These are phyloP conservation scores for Tolypeutes matacus DNA, from an alignment of 2,797 vertebrate species.

Conservation along the genomic window DNA sequence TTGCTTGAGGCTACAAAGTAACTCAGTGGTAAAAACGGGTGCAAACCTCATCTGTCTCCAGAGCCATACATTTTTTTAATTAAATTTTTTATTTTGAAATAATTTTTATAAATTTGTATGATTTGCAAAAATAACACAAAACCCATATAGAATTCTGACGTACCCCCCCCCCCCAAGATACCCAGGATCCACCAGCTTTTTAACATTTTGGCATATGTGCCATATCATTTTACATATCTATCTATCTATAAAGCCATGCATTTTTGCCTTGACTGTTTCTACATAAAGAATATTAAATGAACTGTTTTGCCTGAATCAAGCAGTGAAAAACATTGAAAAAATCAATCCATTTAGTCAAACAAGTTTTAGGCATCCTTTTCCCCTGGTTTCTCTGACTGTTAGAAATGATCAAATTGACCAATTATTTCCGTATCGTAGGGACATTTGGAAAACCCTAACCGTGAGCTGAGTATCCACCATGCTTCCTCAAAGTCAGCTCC, in stretches of 20 bases:
- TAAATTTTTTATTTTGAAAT: too few relatives aligned
- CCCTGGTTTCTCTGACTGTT: not conserved
- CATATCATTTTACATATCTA: too few relatives aligned
- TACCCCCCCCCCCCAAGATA: too few relatives aligned
- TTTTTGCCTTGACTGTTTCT: constrained; percentile 15
- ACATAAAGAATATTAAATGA: not conserved
- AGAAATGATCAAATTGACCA: not conserved
- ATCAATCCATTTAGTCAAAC: not conserved
- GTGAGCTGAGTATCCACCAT: not conserved
- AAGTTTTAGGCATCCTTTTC: not conserved
- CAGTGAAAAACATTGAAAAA: constrained; percentile 24
- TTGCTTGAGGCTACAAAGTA: not conserved
- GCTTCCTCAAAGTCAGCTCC: not conserved
- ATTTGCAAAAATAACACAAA: too few relatives aligned
- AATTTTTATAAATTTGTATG: too few relatives aligned
- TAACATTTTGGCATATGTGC: too few relatives aligned
- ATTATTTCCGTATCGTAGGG: not conserved
- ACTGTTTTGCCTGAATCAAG: constrained; percentile 23
- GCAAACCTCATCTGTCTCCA: not conserved
- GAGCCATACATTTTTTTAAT: not conserved
- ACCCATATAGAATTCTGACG: too few relatives aligned
- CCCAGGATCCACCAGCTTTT: too few relatives aligned
- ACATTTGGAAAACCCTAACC: not conserved
- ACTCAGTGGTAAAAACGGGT: not conserved
- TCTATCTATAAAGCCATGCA: not conserved